Evolutionary conservation across 2,113 vertebrate genomes (phyloP).

Genomic region (Microtus richardsoni): DNA sequence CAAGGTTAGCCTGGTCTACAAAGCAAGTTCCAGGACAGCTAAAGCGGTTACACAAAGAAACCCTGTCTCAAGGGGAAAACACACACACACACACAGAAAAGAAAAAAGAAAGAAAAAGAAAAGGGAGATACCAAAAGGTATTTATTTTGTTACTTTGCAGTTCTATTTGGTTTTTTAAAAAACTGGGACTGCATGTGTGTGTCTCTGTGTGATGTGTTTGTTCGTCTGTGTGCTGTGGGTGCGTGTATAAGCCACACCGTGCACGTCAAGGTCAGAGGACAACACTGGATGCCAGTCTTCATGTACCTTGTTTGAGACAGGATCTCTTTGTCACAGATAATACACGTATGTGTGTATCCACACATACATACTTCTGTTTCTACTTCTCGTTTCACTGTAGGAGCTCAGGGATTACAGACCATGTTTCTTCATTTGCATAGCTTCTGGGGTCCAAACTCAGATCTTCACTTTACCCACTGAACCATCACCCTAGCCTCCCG

Average conservation of each 20-base stretch:
- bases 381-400: too few relatives aligned
- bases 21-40: not conserved
- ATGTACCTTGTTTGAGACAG: not conserved
- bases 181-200: not conserved
- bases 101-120: too few relatives aligned
- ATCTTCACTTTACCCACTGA: not conserved
- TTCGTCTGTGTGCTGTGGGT: not conserved
- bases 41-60: not conserved
- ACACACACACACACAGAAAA: too few relatives aligned
- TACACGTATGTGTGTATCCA: not conserved
- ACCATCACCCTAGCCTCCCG: not conserved
- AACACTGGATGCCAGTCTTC: not conserved
- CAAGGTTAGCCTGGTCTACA: not conserved
- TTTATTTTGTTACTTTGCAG: constrained; percentile 12
- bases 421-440: not conserved
- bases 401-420: not conserved
- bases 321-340: not conserved
- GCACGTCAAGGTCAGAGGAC: not conserved
- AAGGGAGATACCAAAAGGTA: not conserved
- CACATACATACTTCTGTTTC: not conserved
- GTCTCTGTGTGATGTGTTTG: too few relatives aligned
- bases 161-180: constrained; percentile 12
- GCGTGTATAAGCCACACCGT: not conserved
- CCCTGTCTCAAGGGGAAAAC: not conserved
- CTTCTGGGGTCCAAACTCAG: not conserved